Base-by-base conservation (phyloP, 2,797 vertebrate genomes). In the Brachymystax lenok region DNA sequence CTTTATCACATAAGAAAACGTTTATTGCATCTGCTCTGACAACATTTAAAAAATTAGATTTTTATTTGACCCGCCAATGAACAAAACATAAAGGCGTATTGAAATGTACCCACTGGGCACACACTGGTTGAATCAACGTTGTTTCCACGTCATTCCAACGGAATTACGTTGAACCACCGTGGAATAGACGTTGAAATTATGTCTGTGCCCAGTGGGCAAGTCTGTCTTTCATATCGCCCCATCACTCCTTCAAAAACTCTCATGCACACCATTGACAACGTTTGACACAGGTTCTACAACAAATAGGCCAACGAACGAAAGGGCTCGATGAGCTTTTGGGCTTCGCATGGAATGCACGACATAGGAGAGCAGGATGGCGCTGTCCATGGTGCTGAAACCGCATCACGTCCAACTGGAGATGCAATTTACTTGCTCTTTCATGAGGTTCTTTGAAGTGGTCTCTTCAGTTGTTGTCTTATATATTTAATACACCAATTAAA, bases 321-420 rank as follows among this genome's bases (percentile, higher is more conserved):
- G 28, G 5, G 14, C 5, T 30, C 35, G 14, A 67, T 6, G 28
- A 46, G 19, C 19, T 56, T 56, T 16, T 33, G 27, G 64, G 64
- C 64, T 67, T 33, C 16, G 17, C 4, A 33, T 28, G 66, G 27
- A 24, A 13, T n/a, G 68, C 59, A 76, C 63, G 46, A 64, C 10
- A 51, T 40, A 27, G 33, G 5, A n/a, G 52, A 46, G 35, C 28
- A 63, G 13, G 63, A 5, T 1, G 2, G 4, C 28, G 90, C 93
- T 95, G 79, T 94, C 92, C 90, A 56, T 91, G 92, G 93, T 94
- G 77, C 93, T 94, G 93, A 93, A 92, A 78, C 8, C 14, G 1
- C 10, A 33, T 35, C 66, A 19, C 6, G 17, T 30, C 28, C 13
- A 30, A 28, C 28, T 17, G 66, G 5, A 68, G 14, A 30, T 16